Base-by-base conservation (phyloP, 2,888 invertebrate genomes). In the Microchrysa polita region DNA sequence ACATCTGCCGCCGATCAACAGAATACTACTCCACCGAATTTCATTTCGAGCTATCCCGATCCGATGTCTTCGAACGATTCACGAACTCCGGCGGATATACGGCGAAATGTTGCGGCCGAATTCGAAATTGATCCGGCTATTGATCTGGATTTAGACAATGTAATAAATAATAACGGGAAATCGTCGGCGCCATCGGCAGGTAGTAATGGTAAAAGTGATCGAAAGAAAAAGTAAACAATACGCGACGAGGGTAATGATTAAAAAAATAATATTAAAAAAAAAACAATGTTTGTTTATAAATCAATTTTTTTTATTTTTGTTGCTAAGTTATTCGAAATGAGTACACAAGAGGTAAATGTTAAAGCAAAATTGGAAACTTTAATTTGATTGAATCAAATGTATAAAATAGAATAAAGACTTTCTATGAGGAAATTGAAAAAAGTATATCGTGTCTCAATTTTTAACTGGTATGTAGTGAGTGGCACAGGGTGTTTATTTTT, bases 281-380 rank as follows among this genome's bases (percentile, higher is more conserved):
- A 40, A 57, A 10, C 1, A 34, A 20, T n/a, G 52, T 67, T 23
- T 16, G 23, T 4, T 14, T 67, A 34, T 67, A 67, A 53, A 23
- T 48, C 48, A 12, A 44, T 16, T 20, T 34, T 63, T 53, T 57
- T 67, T 55, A 18, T 40, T 57, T 69, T 69, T 63, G 34, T 67
- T 67, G 67, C 57, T 69, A 69, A 69, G 57, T 69, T 69, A 69
- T 69, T 57, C 40, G 69, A 40, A 69, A 57, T 40, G 55, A 34
- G 27, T 34, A 34, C 27, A 34, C 27, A 34, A 34, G 27, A 34
- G 7, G 7, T 5, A 34, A 34, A 34, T 34, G 27, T 34, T 34
- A 34, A n/a, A n/a, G n/a, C 7, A 7, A 34, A 34, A 34, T 34
- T 2, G 27, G 7, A 34, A 34, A 34, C 27, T 34, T 5, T 34